These are phyloP conservation scores for Romanogobio albipinnatus DNA, from an alignment of 2,113 vertebrate species.

Conservation along the genomic window DNA sequence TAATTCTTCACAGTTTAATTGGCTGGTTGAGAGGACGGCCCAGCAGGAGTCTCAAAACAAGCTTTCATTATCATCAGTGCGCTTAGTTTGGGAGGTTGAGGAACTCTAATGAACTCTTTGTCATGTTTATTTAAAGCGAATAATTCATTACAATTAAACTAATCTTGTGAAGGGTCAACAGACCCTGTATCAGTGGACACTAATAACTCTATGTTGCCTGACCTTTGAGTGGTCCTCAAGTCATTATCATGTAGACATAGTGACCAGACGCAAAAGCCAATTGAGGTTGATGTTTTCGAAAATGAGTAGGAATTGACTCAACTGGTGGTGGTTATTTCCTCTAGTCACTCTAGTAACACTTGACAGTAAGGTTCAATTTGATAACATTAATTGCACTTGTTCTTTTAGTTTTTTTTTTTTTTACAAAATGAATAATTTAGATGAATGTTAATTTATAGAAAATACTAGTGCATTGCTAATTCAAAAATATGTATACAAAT, in stretches of 20 bases:
- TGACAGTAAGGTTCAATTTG: not conserved
- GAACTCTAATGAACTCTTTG: slow-evolving; percentile 57
- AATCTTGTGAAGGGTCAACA: slow-evolving; percentile 53
- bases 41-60: slow-evolving; percentile 61
- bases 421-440: no score
- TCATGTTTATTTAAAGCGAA: slow-evolving; percentile 22
- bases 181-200: slow-evolving; percentile 49
- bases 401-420: no score
- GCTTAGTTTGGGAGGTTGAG: slow-evolving; percentile 57
- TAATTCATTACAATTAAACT: slow-evolving; percentile 61
- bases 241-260: slow-evolving; percentile 38
- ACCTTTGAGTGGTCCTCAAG: slow-evolving; percentile 41
- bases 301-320: not conserved
- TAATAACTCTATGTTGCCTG: slow-evolving; percentile 50
- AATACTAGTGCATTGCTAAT: no score
- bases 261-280: not conserved
- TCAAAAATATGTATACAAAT: no score
- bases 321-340: not conserved
- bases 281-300: not conserved
- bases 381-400: not conserved
- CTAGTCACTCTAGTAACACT: not conserved
- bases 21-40: slow-evolving; percentile 61
- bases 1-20: slow-evolving; percentile 79
- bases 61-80: slow-evolving; percentile 71
- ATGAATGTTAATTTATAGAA: not conserved